These are phyloP conservation scores for Trachops cirrhosus DNA, from an alignment of 2,797 vertebrate species.

Conservation along the genomic window DNA sequence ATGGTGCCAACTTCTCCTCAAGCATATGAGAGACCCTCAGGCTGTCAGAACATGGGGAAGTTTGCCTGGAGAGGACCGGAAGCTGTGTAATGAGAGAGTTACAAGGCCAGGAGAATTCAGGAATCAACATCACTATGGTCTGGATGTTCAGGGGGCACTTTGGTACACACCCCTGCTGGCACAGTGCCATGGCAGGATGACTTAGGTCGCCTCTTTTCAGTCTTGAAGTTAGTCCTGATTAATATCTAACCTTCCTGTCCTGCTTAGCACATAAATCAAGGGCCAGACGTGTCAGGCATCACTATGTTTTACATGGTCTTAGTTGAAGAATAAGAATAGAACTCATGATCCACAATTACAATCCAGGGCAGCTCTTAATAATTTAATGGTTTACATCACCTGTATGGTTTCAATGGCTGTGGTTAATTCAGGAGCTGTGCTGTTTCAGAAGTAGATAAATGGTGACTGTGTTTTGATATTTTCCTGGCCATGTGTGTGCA, in stretches of 20 bases:
- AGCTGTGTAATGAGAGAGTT: not conserved
- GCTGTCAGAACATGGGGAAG: not conserved
- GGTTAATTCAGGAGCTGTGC: not conserved
- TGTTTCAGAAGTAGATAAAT: conserved; percentile 15
- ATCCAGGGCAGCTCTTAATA: conserved; percentile 20
- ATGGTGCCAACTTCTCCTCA: not conserved
- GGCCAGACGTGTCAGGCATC: not conserved
- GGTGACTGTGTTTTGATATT: not conserved
- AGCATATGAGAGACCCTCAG: not conserved
- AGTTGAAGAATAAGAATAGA: not conserved
- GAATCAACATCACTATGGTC: not conserved
- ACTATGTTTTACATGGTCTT: not conserved
- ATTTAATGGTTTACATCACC: not conserved
- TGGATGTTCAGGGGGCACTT: not conserved
- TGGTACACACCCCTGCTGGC: not conserved
- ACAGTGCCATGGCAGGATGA: not conserved
- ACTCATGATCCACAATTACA: not conserved
- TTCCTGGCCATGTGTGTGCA: not conserved
- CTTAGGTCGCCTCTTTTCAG: not conserved
- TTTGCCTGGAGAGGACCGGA: not conserved
- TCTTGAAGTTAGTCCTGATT: not conserved
- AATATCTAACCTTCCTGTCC: not conserved
- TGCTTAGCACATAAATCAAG: not conserved
- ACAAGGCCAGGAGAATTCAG: not conserved
- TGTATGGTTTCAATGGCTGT: not conserved